Evolutionary conservation across 2,888 invertebrate species (phyloP), one percentile per base, ranked within the genome.

Genomic region (Anthophora plumipes): DNA sequence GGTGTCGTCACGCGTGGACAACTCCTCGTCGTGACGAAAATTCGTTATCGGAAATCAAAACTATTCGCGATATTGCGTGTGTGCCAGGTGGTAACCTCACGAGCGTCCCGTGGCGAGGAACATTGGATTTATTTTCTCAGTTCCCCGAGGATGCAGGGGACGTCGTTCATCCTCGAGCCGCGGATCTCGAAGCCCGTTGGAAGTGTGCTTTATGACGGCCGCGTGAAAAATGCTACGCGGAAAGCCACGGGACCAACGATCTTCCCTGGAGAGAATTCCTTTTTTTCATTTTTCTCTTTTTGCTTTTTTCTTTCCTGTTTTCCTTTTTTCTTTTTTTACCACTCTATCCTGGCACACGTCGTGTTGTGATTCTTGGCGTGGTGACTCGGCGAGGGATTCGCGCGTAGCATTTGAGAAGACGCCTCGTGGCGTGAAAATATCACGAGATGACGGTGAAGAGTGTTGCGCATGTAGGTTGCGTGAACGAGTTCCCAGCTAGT

Each of bases 31-130:
- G 11, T 55, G n/a, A 9, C 73, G 41, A 57, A 73, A 82, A 80
- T 84, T 82, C 74, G 81, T 77, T 83, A 89, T 90, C 25, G 82
- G 81, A 77, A 85, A 89, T 83, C 77, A 81, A 69, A 85, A 78
- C 76, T 67, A 72, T 82, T 83, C 72, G 72, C 71, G 86, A 71
- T 78, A 82, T 81, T 73, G 79, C 57, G 39, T 25, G 39, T 43
- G 1, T 17, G 17, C 14, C 14, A 4, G n/a, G 41, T n/a, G 41
- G 14, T 57, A 22, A 43, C 31, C 39, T 39, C 41, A 31, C 6
- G 3, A 22, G n/a, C 25, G 54, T 11, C 25, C 14, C 17, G 5
- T 17, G 39, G 9, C 43, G 59, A 25, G 76, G 74, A 54, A 55
- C 52, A 60, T 57, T 22, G 31, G 60, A 75, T 86, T 80, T 80